Percentiles rank a stretch among this genome's conserved stretches.
phyloP scores from a whole-genome alignment of 2,113 vertebrate genomes.

The Phrynosoma blainvillii region DNA sequence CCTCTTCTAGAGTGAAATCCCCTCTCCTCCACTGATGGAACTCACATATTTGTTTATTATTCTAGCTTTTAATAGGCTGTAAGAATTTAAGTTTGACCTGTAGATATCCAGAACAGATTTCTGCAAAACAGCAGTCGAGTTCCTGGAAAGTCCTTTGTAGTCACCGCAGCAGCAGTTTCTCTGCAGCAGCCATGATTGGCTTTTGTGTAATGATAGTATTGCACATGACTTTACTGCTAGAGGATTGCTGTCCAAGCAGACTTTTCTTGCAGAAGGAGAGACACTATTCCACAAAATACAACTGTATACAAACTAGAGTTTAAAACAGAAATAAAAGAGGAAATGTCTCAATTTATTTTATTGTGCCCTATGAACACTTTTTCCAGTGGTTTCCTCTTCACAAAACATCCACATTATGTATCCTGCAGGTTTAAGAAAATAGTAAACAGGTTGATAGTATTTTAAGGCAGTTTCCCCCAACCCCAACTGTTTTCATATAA shows the following conservation, averaged over 20 bases:
- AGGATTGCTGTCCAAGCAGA: slow-evolving; percentile 10
- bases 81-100: slow-evolving; percentile 14
- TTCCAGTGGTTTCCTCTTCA: background rate
- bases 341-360: background rate
- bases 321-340: background rate
- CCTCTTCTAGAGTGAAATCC: background rate
- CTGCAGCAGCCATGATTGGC: background rate
- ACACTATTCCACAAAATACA: background rate
- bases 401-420: background rate
- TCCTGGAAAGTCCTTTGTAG: slow-evolving; percentile 29
- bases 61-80: background rate
- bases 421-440: background rate
- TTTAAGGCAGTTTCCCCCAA: background rate
- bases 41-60: background rate
- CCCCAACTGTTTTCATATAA: background rate
- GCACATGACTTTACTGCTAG: background rate
- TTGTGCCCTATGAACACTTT: background rate
- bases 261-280: background rate
- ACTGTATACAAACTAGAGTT: background rate
- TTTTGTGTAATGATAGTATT: background rate
- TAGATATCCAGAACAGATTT: slow-evolving; percentile 24
- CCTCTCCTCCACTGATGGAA: background rate
- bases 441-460: background rate
- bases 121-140: slow-evolving; percentile 7
- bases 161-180: slow-evolving; percentile 19